Evolutionary conservation across 2,888 invertebrate species (phyloP).

Genomic region (Xanthorhoe spadicearia): DNA sequence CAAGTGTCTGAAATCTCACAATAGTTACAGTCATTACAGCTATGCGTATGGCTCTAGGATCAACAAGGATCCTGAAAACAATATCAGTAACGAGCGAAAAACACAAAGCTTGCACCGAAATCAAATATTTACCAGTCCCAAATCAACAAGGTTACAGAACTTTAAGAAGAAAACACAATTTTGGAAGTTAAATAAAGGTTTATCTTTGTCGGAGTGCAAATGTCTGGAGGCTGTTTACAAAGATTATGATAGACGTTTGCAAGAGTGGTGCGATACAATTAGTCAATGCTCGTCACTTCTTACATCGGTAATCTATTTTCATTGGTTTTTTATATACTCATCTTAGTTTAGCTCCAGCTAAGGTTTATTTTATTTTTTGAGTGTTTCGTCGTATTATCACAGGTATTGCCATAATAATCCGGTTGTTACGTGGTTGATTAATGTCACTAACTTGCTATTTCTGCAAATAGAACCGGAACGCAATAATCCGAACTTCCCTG

Average conservation of each 20-base stretch:
- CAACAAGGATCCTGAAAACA: slow-evolving; percentile 53
- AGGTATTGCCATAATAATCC: no score
- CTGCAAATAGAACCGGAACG: slow-evolving; percentile 14
- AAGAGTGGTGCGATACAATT: slow-evolving; percentile 80
- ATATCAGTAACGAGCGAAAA: slow-evolving; percentile 53
- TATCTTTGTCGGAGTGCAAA: slow-evolving; percentile 67
- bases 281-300: slow-evolving; percentile 71
- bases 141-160: slow-evolving; percentile 59
- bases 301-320: slow-evolving; percentile 60
- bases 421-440: slow-evolving; percentile 21
- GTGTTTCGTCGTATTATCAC: slow-evolving; percentile 10
- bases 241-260: slow-evolving; percentile 76
- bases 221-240: slow-evolving; percentile 76
- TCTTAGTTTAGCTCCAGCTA: neutral
- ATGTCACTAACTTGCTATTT: slow-evolving; percentile 20
- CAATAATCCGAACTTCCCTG: slow-evolving; percentile 29
- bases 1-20: slow-evolving; percentile 58
- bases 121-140: slow-evolving; percentile 64
- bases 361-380: neutral
- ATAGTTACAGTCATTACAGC: slow-evolving; percentile 60
- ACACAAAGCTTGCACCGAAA: slow-evolving; percentile 65
- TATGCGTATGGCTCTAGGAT: slow-evolving; percentile 60
- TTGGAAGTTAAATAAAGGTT: slow-evolving; percentile 62
- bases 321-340: slow-evolving; percentile 7
- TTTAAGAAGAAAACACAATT: slow-evolving; percentile 68